These are phyloP conservation scores for Leucophenga varia DNA, from an alignment of 1,140 invertebrate genomes.

Conservation along the genomic window DNA sequence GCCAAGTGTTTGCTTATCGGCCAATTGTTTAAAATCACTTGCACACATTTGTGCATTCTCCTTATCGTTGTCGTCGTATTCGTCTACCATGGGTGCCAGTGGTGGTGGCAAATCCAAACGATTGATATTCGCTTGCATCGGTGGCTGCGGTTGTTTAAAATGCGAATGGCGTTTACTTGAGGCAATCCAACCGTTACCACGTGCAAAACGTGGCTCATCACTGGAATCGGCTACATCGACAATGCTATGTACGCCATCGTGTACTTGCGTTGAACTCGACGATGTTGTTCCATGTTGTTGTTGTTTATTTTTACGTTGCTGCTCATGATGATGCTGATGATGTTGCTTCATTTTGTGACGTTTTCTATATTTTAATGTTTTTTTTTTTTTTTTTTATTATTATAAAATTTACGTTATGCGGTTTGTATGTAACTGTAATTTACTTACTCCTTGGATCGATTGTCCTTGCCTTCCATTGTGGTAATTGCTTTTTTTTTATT, in stretches of 20 bases:
- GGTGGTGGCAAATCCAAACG: slow-evolving; percentile 26
- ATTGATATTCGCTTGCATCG: slow-evolving; percentile 31
- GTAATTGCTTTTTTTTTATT: too few relatives aligned
- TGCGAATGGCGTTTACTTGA: slow-evolving; percentile 3
- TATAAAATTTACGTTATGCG: too few relatives aligned
- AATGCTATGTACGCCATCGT: slow-evolving; percentile 32
- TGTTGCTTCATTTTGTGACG: slow-evolving; percentile 47
- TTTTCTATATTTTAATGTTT: slow-evolving; percentile 37
- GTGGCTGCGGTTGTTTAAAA: slow-evolving; percentile 14
- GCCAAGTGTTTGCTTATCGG: slow-evolving; percentile 35
- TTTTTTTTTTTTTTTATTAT: too few relatives aligned
- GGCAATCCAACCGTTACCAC: slow-evolving; percentile 28
- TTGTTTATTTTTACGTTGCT: slow-evolving; percentile 8
- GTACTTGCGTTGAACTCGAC: slow-evolving; percentile 34
- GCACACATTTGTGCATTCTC: slow-evolving; percentile 40
- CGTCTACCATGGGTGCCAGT: slow-evolving; percentile 20
- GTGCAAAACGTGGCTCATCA: slow-evolving; percentile 39
- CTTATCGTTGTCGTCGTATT: slow-evolving; percentile 33
- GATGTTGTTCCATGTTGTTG: too few relatives aligned
- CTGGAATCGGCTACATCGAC: slow-evolving; percentile 51
- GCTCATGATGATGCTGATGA: slow-evolving; percentile 21
- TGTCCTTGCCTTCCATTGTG: slow-evolving; percentile 46
- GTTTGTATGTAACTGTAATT: too few relatives aligned
- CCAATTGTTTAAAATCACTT: slow-evolving; percentile 39
- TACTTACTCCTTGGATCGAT: slow-evolving; percentile 52